These are phyloP conservation scores for Drosophila parthenogenetica DNA, from an alignment of 2,888 invertebrate species.

Conservation along the genomic window DNA sequence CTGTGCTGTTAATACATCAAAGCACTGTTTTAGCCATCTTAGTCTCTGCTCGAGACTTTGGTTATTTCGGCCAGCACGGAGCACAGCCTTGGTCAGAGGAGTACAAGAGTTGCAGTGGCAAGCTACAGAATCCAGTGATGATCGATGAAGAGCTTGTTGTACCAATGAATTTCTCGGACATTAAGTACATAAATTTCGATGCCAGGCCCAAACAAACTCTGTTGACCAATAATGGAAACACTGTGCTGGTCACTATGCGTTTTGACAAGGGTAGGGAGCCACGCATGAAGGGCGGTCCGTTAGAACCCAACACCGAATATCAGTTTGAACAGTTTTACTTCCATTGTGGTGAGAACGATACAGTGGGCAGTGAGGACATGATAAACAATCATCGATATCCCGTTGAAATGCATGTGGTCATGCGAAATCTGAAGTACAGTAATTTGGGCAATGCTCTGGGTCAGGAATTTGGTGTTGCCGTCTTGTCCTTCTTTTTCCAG, in stretches of 20 bases:
- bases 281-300: constrained; percentile 6
- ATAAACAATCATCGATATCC: constrained; percentile 79
- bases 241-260: constrained; percentile 20
- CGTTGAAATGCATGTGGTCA: constrained; percentile 21
- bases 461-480: constrained; percentile 6
- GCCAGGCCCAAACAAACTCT: not conserved
- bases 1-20: not conserved
- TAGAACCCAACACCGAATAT: not conserved
- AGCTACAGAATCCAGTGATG: constrained; percentile 9
- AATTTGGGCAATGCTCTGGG: constrained; percentile 6
- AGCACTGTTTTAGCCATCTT: not conserved
- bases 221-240: constrained; percentile 19
- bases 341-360: constrained; percentile 91
- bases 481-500: constrained; percentile 12
- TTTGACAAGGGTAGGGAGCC: constrained; percentile 2
- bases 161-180: not conserved
- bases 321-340: constrained; percentile 87
- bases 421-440: constrained; percentile 5
- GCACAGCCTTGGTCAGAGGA: constrained; percentile 7
- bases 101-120: constrained; percentile 12
- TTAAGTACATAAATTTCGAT: constrained; percentile 17
- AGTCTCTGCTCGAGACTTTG: constrained; percentile 6
- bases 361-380: constrained; percentile 89
- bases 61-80: constrained; percentile 6
- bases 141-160: not conserved